A percentile compares a stretch with the other conserved stretches of the same genome.
phyloP scores from a whole-genome alignment of 2,113 vertebrate species.

The Columba janthina region DNA sequence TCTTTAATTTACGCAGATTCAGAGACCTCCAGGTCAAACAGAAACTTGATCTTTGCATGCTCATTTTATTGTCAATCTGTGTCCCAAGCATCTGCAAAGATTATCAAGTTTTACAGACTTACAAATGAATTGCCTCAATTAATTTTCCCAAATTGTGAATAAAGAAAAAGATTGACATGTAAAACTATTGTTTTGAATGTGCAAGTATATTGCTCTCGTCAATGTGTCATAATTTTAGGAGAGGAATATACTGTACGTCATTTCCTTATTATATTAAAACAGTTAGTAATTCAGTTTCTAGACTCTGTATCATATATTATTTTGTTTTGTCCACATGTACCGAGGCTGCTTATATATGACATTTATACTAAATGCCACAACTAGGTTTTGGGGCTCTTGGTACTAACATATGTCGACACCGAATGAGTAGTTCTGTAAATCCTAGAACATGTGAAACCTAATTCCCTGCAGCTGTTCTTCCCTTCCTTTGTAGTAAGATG shows the following conservation, averaged over 20 bases:
- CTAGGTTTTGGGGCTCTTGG: not conserved
- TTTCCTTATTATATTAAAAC: not conserved
- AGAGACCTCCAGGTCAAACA: not conserved
- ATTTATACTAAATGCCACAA: not conserved
- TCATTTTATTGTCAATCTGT: not conserved
- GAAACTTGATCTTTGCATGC: rapidly evolving
- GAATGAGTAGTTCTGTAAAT: not conserved
- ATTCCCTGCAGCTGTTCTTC: not conserved
- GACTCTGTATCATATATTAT: not conserved
- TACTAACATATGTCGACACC: not conserved
- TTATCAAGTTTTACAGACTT: not conserved
- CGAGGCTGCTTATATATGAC: not conserved
- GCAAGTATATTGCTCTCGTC: not conserved
- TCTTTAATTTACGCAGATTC: not conserved
- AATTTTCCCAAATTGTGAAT: not conserved
- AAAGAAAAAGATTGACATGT: not conserved
- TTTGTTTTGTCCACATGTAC: not conserved
- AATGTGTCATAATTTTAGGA: not conserved
- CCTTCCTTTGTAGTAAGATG: not conserved
- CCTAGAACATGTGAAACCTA: not conserved
- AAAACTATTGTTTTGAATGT: not conserved
- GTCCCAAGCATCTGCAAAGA: not conserved
- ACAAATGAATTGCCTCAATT: not conserved
- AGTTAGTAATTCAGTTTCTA: not conserved
- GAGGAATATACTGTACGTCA: not conserved